Base-by-base conservation (phyloP, 2,797 vertebrate species). In the Eulemur rubriventer region DNA sequence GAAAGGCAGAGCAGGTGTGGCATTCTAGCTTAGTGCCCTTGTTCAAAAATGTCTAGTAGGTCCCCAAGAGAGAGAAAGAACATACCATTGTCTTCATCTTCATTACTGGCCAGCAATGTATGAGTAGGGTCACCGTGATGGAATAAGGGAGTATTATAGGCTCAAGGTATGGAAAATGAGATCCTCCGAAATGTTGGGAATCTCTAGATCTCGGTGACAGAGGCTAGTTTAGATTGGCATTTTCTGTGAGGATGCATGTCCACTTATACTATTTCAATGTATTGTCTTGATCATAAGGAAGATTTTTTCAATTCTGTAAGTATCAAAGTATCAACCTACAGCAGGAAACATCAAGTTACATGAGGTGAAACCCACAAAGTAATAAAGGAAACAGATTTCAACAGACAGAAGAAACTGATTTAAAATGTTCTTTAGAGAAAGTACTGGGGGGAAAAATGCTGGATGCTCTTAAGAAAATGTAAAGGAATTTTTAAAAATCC, bases 391-490 rank as follows among this genome's bases (percentile, higher is more conserved):
- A 73, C 10, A 63, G 38, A 65, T 67, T 80, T 86, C 41, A 59
- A 41, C 22, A 52, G 22, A 81, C 33, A 67, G 28, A 73, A 76
- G 57, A 76, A 85, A 93, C 5, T 12, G 70, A n/a, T 33, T 65
- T 76, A 65, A 88, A 93, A 86, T 35, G n/a, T 41, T 80, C 26
- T 81, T 17, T 50, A 70, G 65, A 89, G 48, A 82, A 95, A 81
- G 16, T 50, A 43, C 57, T 87, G 33, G 33, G 11, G 13, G 33
- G 10, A n/a, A 35, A 65, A n/a, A 65, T 16, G 16, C 18, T n/a
- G 7, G 17, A 86, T 52, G 28, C 81, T 86, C 59, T 65, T 85
- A 57, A 55, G 33, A 85, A 96, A 73, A 72, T 24, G 0, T 43
- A 14, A 52, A n/a, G n/a, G 28, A 67, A 83, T 61, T 79, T 30